Conservation (phyloP, 2,797 vertebrate species). For the Dendrocincla fuliginosa region DNA sequence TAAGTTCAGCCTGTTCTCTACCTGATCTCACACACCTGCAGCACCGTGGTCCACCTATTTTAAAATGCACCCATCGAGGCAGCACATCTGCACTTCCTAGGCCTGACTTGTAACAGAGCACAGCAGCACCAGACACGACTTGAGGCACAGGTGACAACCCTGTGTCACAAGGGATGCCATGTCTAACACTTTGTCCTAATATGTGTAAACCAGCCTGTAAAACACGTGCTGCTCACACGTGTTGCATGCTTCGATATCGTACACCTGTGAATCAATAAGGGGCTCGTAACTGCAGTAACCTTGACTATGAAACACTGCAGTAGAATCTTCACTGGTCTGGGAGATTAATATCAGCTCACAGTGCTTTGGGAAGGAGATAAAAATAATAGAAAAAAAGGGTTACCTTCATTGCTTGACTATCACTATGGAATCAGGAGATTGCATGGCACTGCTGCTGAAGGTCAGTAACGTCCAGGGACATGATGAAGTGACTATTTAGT, state of each 20-base stretch:
- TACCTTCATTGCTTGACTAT: not conserved
- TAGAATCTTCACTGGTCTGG: not conserved
- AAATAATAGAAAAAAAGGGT: not conserved
- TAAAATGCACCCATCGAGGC: accelerated
- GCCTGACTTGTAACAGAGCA: not conserved
- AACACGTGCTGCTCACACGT: accelerated
- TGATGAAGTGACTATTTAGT: not conserved
- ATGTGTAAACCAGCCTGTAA: not conserved
- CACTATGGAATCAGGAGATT: not conserved
- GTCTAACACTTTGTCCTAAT: not conserved
- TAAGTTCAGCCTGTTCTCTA: not conserved
- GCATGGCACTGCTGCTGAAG: not conserved
- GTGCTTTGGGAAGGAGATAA: not conserved
- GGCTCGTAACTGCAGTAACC: not conserved
- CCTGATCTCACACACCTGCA: not conserved
- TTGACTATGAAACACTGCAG: not conserved
- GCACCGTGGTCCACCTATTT: accelerated
- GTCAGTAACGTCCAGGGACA: not conserved
- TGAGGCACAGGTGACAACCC: not conserved
- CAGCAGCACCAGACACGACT: not conserved
- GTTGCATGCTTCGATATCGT: not conserved
- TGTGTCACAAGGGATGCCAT: not conserved
- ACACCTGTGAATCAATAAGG: not conserved
- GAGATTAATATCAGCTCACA: not conserved
- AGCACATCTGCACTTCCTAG: not conserved